Evolutionary conservation across 2,888 invertebrate species (phyloP), one percentile per base, ranked within the genome.

Genomic region (Ypsolopha scabrella): DNA sequence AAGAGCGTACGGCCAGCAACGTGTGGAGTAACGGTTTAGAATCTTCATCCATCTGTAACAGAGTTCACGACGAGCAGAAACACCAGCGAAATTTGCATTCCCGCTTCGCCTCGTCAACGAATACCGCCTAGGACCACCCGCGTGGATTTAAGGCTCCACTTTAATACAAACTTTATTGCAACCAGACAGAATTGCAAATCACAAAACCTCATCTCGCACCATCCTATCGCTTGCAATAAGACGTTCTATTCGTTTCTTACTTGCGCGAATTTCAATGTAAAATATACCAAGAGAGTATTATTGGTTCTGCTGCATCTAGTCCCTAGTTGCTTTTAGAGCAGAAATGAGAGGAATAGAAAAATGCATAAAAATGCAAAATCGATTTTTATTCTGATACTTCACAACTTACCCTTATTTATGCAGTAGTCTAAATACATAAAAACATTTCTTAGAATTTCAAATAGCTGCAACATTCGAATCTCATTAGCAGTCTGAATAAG

Each of bases 21-120:
- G 4, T 4, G 4, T 4, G 24, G 13, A 43, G 13, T 66, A 56
- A 64, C 64, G 57, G 68, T 64, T 66, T 68, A 65, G 60, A 62
- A 63, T 62, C 64, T 65, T 62, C 61, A 64, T 67, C 70, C 65
- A 68, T 64, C 66, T 65, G 59, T 65, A 62, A 62, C 62, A 59
- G 63, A 67, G 72, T 75, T 75, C 72, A 71, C 58, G 59, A 60
- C 60, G 63, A 67, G 63, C 67, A 73, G 72, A 68, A 70, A 72
- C 71, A 73, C 70, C 72, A 68, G 74, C 68, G 67, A 81, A 83
- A 85, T 85, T 86, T 82, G 82, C 85, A 85, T 83, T 81, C 80
- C 70, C 72, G 78, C 71, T 78, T 75, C 70, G 71, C 71, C 70
- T 72, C 74, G 68, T 72, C 71, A 74, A 70, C 70, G 69, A 69